Base-by-base conservation (phyloP, 2,113 vertebrate genomes). In the Sebastes fasciatus region DNA sequence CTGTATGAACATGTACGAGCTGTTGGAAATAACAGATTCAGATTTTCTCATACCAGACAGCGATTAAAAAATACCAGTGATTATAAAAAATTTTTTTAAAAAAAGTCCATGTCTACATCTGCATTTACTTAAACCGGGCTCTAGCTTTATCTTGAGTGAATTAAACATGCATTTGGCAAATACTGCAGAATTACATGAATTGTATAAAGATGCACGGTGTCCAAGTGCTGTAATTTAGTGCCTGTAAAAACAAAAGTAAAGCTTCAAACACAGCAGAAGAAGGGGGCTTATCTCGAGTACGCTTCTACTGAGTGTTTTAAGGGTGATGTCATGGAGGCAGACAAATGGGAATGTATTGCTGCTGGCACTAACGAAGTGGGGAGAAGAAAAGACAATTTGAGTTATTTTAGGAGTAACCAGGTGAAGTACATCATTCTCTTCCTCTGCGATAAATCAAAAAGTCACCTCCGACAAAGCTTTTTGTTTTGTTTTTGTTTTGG, bases 301-400 rank as follows among this genome's bases (percentile, higher is more conserved):
- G 54, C 65, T 52, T 86, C 70, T 48, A 3, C 77, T 54, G 21
- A 60, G 74, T 87, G 26, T 85, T 92, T 93, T 67, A 48, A 79
- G 12, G 79, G 73, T 93, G 91, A 95, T 80, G 88, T 94, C 88
- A 92, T 83, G 85, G 83, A 81, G 82, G 11, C 57, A 80, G 79
- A 90, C 77, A 88, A 87, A 86, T 87, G 86, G 52, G 70, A 73
- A 85, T 63, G 74, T 80, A 79, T 78, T 85, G 71, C 54, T 84
- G 34, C 58, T 80, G 81, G 60, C 64, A 60, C 73, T 64, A 61
- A 83, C 81, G 76, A 67, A 19, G 34, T 21, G 45, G 65, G 61
- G 64, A 74, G 71, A 57, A 74, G 26, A 61, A 23, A 42, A 7
- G n/a, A 26, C 4, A 76, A 34, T 34, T 46, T 21, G 61, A 42